phyloP scores from a whole-genome alignment of 2,113 vertebrate genomes.

The Tupaia tana region DNA sequence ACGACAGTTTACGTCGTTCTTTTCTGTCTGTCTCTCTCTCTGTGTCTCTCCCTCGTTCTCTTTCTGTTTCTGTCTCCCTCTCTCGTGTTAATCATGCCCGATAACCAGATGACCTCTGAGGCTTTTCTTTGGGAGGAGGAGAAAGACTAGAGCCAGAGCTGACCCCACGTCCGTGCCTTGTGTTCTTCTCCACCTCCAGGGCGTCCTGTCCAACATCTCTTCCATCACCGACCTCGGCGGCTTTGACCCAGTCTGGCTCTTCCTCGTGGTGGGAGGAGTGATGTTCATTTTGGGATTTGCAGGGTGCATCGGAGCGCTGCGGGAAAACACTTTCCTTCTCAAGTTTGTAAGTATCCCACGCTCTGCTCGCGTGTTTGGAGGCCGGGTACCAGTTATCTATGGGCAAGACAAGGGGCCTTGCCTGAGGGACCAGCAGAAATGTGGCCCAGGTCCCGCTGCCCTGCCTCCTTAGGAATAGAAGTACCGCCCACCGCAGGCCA shows the following conservation, averaged over 20 bases:
- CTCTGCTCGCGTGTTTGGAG: not conserved
- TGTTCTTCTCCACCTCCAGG: conserved; percentile 84
- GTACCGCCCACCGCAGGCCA: too few relatives aligned
- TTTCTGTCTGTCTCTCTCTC: not conserved
- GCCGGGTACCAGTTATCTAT: not conserved
- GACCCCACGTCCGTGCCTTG: not conserved
- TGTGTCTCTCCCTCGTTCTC: not conserved
- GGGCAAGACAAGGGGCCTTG: not conserved
- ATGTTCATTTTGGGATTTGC: conserved; percentile 99
- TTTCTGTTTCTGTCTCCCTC: not conserved
- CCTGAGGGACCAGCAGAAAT: not conserved
- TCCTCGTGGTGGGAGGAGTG: conserved; percentile 97
- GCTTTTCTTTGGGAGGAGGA: not conserved
- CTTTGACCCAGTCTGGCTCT: conserved; percentile 98
- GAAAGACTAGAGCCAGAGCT: not conserved
- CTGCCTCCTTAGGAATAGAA: not conserved
- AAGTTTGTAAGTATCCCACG: conserved; percentile 94
- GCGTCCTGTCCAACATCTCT: conserved; percentile 98
- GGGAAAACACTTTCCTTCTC: conserved; percentile 97
- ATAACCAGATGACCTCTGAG: not conserved
- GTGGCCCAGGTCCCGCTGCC: not conserved
- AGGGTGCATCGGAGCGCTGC: conserved; percentile 96
- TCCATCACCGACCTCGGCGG: conserved; percentile 98
- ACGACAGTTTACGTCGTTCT: too few relatives aligned
- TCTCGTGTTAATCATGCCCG: not conserved